Conservation (phyloP, 1,140 invertebrate species). For the Lordiphosa clarofinis region DNA sequence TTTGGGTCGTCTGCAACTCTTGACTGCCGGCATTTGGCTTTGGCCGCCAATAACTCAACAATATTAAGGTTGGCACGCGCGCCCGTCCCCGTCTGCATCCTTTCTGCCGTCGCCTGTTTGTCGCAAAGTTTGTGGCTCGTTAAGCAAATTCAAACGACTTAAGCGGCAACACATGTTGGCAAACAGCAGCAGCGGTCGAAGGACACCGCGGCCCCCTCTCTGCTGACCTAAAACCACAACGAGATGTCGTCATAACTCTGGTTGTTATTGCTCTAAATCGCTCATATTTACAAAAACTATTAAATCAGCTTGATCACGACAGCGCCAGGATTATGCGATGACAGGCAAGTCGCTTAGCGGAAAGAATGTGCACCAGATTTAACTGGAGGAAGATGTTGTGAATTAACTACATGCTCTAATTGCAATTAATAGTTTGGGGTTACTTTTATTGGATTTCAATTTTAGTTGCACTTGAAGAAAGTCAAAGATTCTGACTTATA, state of each 20-base stretch:
- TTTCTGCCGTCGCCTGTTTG: constrained; percentile 51
- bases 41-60: constrained; percentile 72
- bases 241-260: constrained; percentile 57
- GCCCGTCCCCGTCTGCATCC: constrained; percentile 23
- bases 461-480: too few relatives aligned
- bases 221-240: background rate
- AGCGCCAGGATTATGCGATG: constrained; percentile 3
- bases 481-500: too few relatives aligned
- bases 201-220: background rate
- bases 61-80: constrained; percentile 76
- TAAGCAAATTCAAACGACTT: constrained; percentile 78
- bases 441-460: too few relatives aligned
- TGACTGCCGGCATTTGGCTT: constrained; percentile 72
- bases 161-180: constrained; percentile 73
- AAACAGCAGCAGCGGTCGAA: constrained; percentile 44
- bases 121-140: constrained; percentile 76
- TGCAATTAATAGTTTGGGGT: too few relatives aligned
- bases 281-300: constrained; percentile 62
- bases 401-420: too few relatives aligned
- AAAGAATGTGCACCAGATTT: too few relatives aligned
- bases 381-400: too few relatives aligned
- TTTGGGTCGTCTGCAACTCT: constrained; percentile 43
- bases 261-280: constrained; percentile 67
- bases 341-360: background rate
- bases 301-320: constrained; percentile 56